Evolutionary conservation across 2,797 vertebrate species (phyloP), one percentile per base, ranked within the genome.

Genomic region (Danio jaintianensis): DNA sequence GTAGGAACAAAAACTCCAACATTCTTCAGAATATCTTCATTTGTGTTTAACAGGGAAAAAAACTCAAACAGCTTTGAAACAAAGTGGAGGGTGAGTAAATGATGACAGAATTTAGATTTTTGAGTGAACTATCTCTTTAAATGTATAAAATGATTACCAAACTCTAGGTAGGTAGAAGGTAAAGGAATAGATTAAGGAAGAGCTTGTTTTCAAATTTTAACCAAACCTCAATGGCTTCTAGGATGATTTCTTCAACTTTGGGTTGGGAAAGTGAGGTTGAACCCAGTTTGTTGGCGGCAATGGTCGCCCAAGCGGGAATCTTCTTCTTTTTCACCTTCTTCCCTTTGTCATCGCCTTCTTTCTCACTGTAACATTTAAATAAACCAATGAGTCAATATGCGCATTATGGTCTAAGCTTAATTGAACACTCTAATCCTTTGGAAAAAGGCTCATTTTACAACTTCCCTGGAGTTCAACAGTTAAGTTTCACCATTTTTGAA

Each of bases 301-400:
- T 90, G 1, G 96, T 97, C n/a, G 98, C 98, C 98, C 98, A 99
- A 0, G 96, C 94, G 16, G 98, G 98, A 87, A 99, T 97, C 43
- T 96, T 98, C 43, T 96, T 98, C 92, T 95, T 94, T 86, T 97
- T 99, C 91, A 98, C 94, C 87, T 98, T 99, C 93, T 97, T 99
- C 86, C 90, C 93, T 91, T 98, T 98, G 88, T 96, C 93, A 79
- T 93, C 90, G 47, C 93, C 96, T 63, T 98, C 97, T 81, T 95
- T 95, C 79, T 94, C 90, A 87, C 94, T 95, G 91, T 76, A 63
- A 63, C 82, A 87, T 69, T 75, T 10, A 15, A 69, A 80, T 11
- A 18, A 47, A 9, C 70, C 18, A 90, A 83, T 36, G 1, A 52
- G 20, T 8, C 38, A 16, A 11, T 4, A 47, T 47, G 11, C 12